Evolutionary conservation across 2,113 vertebrate genomes (phyloP), one percentile per base, ranked within the genome.

Genomic region (Ondatra zibethicus): DNA sequence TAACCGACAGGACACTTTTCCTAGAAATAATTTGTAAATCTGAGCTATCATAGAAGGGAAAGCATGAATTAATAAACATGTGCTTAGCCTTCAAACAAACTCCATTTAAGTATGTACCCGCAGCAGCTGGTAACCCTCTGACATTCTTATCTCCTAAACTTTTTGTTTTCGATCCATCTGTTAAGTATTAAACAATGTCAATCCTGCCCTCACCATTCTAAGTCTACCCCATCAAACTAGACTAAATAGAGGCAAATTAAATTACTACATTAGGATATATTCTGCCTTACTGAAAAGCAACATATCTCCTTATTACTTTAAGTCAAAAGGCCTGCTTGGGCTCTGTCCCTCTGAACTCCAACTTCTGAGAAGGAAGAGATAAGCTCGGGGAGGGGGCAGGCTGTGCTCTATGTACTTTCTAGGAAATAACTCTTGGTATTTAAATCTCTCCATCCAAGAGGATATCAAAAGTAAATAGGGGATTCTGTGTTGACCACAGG

Each of bases 201-300:
- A 39, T 97, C 97, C 95, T 98, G 94, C 80, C 91, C 88, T 97
- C 88, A 86, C 89, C 81, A 95, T 95, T 96, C 92, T 93, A 96
- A 82, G 84, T 96, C 96, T 97, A 92, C 94, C 96, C 97, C 93
- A 97, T 97, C 95, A 96, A 96, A 96, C 97, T 97, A 97, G 97
- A 98, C 98, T 98, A 98, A 98, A 97, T 98, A 98, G 96, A 98
- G 92, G 95, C 96, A 98, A 98, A 97, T 98, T 98, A 94, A 98
- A 97, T 98, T 98, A 98, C 96, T 97, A 97, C 89, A 94, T 97
- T 98, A 97, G 97, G 97, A 98, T 97, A 96, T 97, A 98, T 98
- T 97, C 91, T 95, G 97, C 96, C 80, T 95, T 97, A 96, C 78
- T 86, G 93, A 95, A 98, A 98, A 96, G 82, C 93, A 97, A 96